A percentile compares a stretch with the other conserved stretches of the same genome.
Evolutionary conservation across 2,888 invertebrate genomes (phyloP).

Genomic region (Lepetodrilus schrolli): DNA sequence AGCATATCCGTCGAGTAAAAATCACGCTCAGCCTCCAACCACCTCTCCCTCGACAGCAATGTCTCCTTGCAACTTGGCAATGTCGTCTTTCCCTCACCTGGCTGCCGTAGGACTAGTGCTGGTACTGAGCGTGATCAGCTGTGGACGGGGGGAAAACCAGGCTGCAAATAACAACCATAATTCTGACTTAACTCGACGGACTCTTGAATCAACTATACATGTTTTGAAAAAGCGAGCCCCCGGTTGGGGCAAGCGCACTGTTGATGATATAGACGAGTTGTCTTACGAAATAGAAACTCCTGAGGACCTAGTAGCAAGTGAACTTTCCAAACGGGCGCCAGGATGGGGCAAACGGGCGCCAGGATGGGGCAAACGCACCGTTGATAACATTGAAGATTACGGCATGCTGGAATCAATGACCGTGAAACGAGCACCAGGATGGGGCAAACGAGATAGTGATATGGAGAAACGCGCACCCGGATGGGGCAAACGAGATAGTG

Average conservation of each 20-base stretch:
- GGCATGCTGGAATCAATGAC: conserved; percentile 30
- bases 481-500: conserved; percentile 52
- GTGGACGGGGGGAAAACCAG: neutral
- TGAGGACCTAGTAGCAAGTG: conserved; percentile 40
- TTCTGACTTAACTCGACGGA: conserved; percentile 4
- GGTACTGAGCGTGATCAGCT: conserved; percentile 1
- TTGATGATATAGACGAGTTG: conserved; percentile 41
- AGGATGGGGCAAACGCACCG: conserved; percentile 56
- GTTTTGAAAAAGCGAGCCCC: conserved; percentile 47
- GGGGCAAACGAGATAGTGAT: conserved; percentile 50
- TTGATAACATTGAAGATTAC: conserved; percentile 38
- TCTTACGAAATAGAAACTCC: conserved; percentile 33
- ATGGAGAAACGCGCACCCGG: conserved; percentile 49
- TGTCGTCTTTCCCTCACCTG: neutral
- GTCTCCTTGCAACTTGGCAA: neutral
- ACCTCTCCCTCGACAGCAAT: neutral
- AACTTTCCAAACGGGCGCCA: conserved; percentile 48
- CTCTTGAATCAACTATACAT: conserved; percentile 17
- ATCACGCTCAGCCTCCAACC: neutral
- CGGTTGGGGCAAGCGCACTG: conserved; percentile 56
- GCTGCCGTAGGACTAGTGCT: neutral
- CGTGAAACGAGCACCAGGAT: conserved; percentile 51
- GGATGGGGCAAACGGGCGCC: conserved; percentile 57
- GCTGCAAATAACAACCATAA: neutral
- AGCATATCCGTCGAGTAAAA: neutral